These are phyloP conservation scores for Lycaon pictus DNA, from an alignment of 2,113 vertebrate genomes.

Conservation along the genomic window DNA sequence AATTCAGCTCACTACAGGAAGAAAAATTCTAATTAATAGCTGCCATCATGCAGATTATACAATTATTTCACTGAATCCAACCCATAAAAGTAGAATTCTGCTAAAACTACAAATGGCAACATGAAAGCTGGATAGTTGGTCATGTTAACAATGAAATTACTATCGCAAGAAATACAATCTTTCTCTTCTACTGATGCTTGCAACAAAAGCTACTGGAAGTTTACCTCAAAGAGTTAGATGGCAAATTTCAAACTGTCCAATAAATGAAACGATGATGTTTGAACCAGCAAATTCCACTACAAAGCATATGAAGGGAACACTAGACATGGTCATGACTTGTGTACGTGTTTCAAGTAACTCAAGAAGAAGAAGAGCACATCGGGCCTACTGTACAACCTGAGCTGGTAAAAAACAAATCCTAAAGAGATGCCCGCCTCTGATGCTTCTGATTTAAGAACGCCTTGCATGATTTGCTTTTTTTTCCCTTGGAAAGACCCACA, in stretches of 20 bases:
- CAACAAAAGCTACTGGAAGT: background rate
- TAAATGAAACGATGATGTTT: background rate
- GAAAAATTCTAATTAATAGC: background rate
- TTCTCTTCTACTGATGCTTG: background rate
- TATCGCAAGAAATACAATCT: background rate
- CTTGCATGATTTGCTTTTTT: background rate
- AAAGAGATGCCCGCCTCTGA: background rate
- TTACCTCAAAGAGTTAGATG: background rate
- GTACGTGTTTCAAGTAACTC: background rate
- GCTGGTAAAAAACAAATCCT: background rate
- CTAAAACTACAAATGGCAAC: background rate
- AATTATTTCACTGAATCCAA: background rate
- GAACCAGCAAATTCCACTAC: background rate
- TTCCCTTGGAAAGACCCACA: background rate
- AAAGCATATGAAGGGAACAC: background rate
- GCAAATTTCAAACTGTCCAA: background rate
- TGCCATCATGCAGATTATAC: background rate
- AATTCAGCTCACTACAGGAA: background rate
- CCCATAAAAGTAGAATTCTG: background rate
- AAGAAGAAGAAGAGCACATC: fast-evolving
- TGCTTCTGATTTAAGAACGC: background rate
- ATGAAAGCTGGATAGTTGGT: background rate
- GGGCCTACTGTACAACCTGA: background rate
- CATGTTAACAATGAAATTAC: slow-evolving; percentile 24
- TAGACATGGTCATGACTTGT: background rate